A percentile compares a stretch with the other conserved stretches of the same genome.
phyloP scores from a whole-genome alignment of 2,113 vertebrate genomes.

The Sylvia atricapilla region DNA sequence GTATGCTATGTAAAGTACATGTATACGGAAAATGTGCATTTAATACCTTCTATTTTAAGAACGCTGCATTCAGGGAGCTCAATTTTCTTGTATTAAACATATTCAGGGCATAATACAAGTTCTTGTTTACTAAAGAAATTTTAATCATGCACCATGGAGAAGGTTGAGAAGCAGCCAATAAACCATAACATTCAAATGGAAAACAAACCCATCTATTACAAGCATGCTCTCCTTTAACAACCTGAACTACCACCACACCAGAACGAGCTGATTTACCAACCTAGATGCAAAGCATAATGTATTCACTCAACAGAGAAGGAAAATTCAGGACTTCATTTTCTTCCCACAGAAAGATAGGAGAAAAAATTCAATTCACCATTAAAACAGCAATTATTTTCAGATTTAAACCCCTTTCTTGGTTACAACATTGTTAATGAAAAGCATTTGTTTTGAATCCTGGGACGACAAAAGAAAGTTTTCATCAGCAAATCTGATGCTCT shows the following conservation, averaged over 20 bases:
- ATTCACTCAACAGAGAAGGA: slow-evolving; percentile 35
- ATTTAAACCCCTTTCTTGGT: background rate
- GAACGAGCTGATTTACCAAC: slow-evolving; percentile 19
- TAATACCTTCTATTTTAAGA: background rate
- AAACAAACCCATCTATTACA: slow-evolving; percentile 21
- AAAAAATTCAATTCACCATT: slow-evolving; percentile 12
- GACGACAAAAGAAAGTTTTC: slow-evolving; percentile 28
- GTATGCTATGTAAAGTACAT: background rate
- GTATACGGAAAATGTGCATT: background rate
- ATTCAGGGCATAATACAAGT: background rate
- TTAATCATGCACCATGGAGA: slow-evolving; percentile 11
- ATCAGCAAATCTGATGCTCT: background rate
- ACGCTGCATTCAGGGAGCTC: background rate
- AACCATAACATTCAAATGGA: background rate
- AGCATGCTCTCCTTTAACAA: slow-evolving; percentile 6
- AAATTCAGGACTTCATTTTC: background rate
- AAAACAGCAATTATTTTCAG: background rate
- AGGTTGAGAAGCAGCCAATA: slow-evolving; percentile 1
- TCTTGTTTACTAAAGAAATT: background rate
- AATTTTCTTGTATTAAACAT: slow-evolving; percentile 13
- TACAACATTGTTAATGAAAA: background rate
- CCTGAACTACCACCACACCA: slow-evolving; percentile 8
- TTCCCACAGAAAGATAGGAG: background rate
- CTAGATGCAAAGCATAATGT: background rate
- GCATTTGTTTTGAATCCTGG: background rate